Percentiles rank a stretch among this genome's conserved stretches.
phyloP scores from a whole-genome alignment of 2,113 vertebrate species.

The Chunga burmeisteri region DNA sequence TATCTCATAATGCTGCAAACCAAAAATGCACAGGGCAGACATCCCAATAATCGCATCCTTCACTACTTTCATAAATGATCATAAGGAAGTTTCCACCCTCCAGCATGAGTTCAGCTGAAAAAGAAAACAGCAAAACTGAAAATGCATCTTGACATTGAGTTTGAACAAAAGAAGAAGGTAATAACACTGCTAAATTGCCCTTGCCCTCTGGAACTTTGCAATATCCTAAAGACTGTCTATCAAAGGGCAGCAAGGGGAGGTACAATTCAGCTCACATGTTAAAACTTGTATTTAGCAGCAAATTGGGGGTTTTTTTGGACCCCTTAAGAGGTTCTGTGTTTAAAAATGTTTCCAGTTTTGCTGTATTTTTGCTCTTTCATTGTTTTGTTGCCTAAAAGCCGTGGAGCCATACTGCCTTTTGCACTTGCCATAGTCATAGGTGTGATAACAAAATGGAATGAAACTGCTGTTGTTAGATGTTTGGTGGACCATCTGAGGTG shows the following conservation, averaged over 20 bases:
- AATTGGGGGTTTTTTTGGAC: background rate
- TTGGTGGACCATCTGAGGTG: background rate
- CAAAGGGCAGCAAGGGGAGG: background rate
- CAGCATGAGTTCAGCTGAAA: background rate
- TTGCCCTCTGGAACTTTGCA: background rate
- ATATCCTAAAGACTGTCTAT: background rate
- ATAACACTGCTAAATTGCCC: background rate
- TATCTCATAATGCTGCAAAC: background rate
- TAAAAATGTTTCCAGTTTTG: background rate
- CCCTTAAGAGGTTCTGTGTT: background rate
- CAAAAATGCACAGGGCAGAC: background rate
- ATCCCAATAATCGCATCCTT: background rate
- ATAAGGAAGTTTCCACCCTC: background rate
- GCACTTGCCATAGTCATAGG: background rate
- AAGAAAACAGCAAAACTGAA: background rate
- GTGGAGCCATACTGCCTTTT: background rate
- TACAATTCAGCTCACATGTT: background rate
- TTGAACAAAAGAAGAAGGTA: background rate
- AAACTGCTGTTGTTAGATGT: background rate
- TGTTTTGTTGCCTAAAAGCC: background rate
- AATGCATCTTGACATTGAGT: background rate
- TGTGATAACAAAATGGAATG: background rate
- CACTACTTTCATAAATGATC: background rate
- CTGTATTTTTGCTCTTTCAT: background rate
- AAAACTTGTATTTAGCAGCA: background rate